Conservation (phyloP, 64 coral and sea anemone genomes). For the Pachyseris speciosa region DNA sequence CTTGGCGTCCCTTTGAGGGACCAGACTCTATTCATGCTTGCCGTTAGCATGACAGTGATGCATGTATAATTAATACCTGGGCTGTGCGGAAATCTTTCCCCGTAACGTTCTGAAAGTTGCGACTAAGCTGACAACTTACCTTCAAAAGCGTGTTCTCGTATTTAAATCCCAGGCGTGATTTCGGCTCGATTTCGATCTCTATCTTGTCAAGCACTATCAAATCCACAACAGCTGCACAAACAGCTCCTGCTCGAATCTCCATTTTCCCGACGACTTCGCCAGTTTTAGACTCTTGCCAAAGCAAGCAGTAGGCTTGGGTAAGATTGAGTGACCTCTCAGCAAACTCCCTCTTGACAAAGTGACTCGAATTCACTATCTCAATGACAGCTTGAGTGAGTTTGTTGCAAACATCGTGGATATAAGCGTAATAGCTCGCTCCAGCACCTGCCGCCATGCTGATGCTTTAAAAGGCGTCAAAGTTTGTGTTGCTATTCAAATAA, state of each 20-base stretch:
- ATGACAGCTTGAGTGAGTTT: background rate
- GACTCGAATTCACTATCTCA: background rate
- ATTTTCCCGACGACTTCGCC: constrained; percentile 19
- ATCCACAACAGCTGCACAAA: constrained; percentile 20
- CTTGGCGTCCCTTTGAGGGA: no score
- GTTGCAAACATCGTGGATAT: no score
- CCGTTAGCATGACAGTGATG: no score
- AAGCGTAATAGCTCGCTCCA: no score
- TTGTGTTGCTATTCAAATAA: no score
- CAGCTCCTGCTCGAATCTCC: constrained; percentile 9
- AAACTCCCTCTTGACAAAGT: background rate
- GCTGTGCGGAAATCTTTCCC: no score
- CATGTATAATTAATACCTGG: no score
- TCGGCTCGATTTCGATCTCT: constrained; percentile 28
- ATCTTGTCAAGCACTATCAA: constrained; percentile 27
- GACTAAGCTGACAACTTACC: background rate
- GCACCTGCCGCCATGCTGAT: background rate
- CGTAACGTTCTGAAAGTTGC: no score
- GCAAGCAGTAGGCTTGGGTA: constrained; percentile 45
- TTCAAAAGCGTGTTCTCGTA: constrained; percentile 11
- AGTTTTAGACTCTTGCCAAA: constrained; percentile 54
- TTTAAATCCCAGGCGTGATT: constrained; percentile 29
- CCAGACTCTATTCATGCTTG: no score
- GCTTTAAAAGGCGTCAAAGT: background rate
- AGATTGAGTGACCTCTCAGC: background rate